phyloP scores from a whole-genome alignment of 2,797 vertebrate species.

The Lateolabrax maculatus region DNA sequence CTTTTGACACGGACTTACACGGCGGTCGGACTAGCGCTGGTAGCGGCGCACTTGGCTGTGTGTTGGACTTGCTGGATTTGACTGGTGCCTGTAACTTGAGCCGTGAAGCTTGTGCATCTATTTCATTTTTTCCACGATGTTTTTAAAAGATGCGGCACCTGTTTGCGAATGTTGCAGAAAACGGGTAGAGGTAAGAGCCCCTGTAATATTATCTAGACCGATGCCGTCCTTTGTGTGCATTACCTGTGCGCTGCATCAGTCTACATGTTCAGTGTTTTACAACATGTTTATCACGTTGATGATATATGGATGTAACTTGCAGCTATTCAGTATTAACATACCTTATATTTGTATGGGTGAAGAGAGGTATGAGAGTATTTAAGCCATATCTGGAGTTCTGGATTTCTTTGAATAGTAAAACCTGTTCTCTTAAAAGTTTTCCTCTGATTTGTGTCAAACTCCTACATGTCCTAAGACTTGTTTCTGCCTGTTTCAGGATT shows the following conservation, averaged over 20 bases:
- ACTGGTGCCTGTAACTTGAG: constrained; percentile 34
- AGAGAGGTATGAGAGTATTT: neutral
- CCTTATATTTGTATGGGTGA: neutral
- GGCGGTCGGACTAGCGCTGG: constrained; percentile 26
- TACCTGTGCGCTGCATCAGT: neutral
- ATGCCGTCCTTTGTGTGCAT: constrained; percentile 3
- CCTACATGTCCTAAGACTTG: neutral
- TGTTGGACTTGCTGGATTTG: constrained; percentile 45
- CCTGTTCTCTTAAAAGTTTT: neutral
- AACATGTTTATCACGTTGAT: neutral
- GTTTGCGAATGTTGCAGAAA: constrained; percentile 86
- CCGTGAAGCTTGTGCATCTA: constrained; percentile 30
- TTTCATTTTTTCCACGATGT: constrained; percentile 71
- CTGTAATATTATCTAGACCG: neutral
- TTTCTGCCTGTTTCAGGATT: neutral
- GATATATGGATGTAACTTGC: neutral
- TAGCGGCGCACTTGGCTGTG: constrained; percentile 36
- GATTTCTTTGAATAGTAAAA: neutral
- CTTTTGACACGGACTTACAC: constrained; percentile 32
- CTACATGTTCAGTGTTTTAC: neutral
- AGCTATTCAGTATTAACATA: neutral
- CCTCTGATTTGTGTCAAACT: constrained; percentile 8
- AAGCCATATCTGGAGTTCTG: neutral
- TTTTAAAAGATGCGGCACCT: constrained; percentile 81
- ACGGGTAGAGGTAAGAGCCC: constrained; percentile 80